phyloP scores from a whole-genome alignment of 2,888 invertebrate species.

The Lepidonotus clava region DNA sequence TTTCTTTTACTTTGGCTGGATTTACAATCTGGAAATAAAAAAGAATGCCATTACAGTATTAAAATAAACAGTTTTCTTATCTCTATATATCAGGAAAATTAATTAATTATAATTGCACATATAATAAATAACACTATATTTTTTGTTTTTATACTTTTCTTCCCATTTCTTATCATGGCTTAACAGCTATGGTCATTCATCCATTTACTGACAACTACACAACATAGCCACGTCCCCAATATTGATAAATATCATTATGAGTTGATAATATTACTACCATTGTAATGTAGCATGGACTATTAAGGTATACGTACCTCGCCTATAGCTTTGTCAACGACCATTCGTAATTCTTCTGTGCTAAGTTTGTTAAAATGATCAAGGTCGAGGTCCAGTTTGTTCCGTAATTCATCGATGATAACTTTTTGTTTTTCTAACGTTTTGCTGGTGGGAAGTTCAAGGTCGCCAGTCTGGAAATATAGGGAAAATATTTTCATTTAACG shows the following conservation, averaged over 20 bases:
- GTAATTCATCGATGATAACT: slow-evolving; percentile 85
- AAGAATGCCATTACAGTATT: no score
- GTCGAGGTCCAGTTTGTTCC: slow-evolving; percentile 78
- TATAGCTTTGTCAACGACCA: slow-evolving; percentile 79
- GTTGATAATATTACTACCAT: background rate
- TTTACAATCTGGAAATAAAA: slow-evolving; percentile 91
- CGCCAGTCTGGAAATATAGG: slow-evolving; percentile 84
- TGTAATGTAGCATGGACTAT: background rate
- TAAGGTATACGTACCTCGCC: slow-evolving; percentile 72
- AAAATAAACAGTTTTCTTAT: no score
- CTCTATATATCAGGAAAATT: no score
- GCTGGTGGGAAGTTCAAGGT: slow-evolving; percentile 83
- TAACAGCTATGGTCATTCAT: no score
- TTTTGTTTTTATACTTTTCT: no score
- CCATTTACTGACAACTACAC: no score
- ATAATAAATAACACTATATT: no score
- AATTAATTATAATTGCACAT: no score
- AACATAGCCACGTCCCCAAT: no score
- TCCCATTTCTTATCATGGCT: no score
- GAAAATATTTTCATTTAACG: background rate
- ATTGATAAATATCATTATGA: no score
- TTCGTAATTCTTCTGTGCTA: slow-evolving; percentile 77
- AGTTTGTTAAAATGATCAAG: slow-evolving; percentile 77
- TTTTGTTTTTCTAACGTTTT: slow-evolving; percentile 93
- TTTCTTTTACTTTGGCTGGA: slow-evolving; percentile 96